A percentile compares a stretch with the other conserved stretches of the same genome.
phyloP scores from a whole-genome alignment of 2,888 invertebrate genomes.

The Catocala nupta region DNA sequence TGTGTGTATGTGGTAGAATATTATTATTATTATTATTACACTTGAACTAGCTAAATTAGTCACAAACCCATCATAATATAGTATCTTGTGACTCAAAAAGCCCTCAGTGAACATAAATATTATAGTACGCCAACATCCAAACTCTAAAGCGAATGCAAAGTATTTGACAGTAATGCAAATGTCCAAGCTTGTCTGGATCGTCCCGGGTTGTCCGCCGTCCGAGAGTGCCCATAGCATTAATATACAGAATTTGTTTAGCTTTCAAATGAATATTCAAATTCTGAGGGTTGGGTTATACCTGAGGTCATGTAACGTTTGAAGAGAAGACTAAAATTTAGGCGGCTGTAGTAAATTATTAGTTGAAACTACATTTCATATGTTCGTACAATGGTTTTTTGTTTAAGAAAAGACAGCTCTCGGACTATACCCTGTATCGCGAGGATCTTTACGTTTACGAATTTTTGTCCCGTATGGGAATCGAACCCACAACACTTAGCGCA shows the following conservation, averaged over 20 bases:
- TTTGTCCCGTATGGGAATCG: background rate
- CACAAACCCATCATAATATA: too few relatives aligned
- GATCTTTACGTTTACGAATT: too few relatives aligned
- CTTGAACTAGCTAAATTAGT: too few relatives aligned
- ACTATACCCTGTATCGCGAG: too few relatives aligned
- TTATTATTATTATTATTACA: too few relatives aligned
- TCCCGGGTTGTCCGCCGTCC: slow-evolving; percentile 3
- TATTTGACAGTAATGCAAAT: slow-evolving; percentile 26
- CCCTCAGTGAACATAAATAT: slow-evolving; percentile 10
- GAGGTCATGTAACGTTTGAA: slow-evolving; percentile 13
- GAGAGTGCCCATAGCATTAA: slow-evolving; percentile 17
- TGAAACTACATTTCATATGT: too few relatives aligned
- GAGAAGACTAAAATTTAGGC: slow-evolving; percentile 7
- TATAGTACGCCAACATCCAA: slow-evolving; percentile 5
- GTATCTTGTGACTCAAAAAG: background rate
- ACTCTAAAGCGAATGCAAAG: slow-evolving; percentile 16
- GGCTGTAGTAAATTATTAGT: too few relatives aligned
- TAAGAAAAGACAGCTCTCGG: too few relatives aligned
- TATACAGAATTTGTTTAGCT: slow-evolving; percentile 24
- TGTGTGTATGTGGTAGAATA: too few relatives aligned
- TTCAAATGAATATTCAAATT: slow-evolving; percentile 23
- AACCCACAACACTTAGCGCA: background rate
- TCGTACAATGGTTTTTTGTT: too few relatives aligned
- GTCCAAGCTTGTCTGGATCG: slow-evolving; percentile 1
- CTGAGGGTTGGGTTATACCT: slow-evolving; percentile 16